Conservation (phyloP, 2,113 vertebrate species). For the Spea bombifrons region DNA sequence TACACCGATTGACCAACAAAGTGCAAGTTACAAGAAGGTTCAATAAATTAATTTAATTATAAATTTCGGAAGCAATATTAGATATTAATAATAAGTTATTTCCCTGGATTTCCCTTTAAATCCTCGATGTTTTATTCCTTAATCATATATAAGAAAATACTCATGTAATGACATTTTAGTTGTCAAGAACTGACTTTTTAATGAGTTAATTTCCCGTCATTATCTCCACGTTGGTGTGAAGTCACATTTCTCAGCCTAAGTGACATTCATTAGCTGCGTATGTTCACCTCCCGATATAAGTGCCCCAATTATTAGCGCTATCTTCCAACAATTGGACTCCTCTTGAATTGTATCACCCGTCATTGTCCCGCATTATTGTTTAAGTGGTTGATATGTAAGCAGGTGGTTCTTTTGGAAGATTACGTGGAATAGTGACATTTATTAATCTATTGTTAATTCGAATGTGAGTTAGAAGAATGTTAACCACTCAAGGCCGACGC, state of each 20-base stretch:
- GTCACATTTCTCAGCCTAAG: constrained; percentile 10
- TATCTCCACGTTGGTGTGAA: background rate
- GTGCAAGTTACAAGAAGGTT: too few relatives aligned
- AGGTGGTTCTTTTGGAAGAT: background rate
- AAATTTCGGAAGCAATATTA: too few relatives aligned
- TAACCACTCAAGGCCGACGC: background rate
- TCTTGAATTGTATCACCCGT: background rate
- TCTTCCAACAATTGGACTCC: constrained; percentile 10
- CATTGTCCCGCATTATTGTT: accelerated
- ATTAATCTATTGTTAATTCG: accelerated
- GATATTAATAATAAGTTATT: too few relatives aligned
- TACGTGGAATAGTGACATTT: background rate
- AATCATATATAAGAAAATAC: too few relatives aligned
- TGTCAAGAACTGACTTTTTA: constrained; percentile 10
- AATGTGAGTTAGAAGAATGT: constrained; percentile 34
- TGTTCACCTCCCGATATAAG: background rate
- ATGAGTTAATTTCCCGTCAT: constrained; percentile 5
- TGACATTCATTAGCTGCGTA: constrained; percentile 4
- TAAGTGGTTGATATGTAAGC: constrained; percentile 48
- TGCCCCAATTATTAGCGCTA: background rate
- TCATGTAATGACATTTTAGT: background rate
- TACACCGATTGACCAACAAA: too few relatives aligned
- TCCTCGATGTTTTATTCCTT: too few relatives aligned
- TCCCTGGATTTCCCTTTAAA: too few relatives aligned
- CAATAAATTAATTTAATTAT: too few relatives aligned